Evolutionary conservation across 2,113 vertebrate species (phyloP), one percentile per base, ranked within the genome.

Genomic region (Phyllostomus hastatus): DNA sequence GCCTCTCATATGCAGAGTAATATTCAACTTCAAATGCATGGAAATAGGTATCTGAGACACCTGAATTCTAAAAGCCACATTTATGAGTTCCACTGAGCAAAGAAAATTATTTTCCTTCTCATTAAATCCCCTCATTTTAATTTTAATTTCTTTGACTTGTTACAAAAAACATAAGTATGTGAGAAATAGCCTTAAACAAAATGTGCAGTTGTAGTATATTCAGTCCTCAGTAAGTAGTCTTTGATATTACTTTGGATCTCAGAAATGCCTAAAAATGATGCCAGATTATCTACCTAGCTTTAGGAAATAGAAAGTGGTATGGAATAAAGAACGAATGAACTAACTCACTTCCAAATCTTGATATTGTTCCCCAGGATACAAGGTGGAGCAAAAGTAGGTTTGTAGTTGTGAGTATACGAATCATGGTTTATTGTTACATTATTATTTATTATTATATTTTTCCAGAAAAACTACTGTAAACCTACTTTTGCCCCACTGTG

Each of bases 131-230:
- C 38, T 78, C 31, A 87, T 95, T 79, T 64, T 92, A 83, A 90
- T 95, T 95, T 88, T 92, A 95, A 95, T 91, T 79, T 91, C 54
- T 90, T 92, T 95, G 69, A 89, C 59, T 83, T 95, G 54, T 91
- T 69, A 86, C 15, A 79, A 83, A 83, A 84, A 85, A 43, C 80
- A 4, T 67, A 96, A 83, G 80, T 64, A 57, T 87, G n/a, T 83
- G 75, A 94, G 67, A 87, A 86, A 22, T 64, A 59, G 22, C 22
- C 41, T 89, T 89, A 83, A 88, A 91, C 41, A 93, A 86, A 97
- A 93, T 84, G 57, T 46, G 17, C 10, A 87, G 15, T 79, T 87
- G 22, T 76, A 26, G 8, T 89, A 24, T 46, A 59, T 72, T 79
- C 33, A 87, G 17, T 9, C 12, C 28, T 90, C 28, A 70, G 50